Evolutionary conservation across 2,888 invertebrate species (phyloP), one percentile per base, ranked within the genome.

Genomic region (Pristionchus fissidentatus): DNA sequence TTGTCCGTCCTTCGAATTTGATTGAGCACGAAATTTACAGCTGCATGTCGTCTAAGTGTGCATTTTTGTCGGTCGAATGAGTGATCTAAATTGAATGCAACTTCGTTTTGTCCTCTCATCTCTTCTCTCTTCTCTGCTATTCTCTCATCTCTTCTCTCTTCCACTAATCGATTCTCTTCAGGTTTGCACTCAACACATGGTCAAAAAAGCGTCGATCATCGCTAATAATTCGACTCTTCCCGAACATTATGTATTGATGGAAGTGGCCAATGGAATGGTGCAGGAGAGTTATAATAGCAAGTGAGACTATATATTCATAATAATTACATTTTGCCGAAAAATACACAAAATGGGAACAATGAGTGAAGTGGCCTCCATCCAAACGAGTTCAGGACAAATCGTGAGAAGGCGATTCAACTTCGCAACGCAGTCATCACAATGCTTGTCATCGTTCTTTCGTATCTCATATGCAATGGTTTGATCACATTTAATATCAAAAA

Each of bases 391-490:
- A 89, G 89, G 84, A 87, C 87, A 0, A 86, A 87, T 8, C 84
- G 87, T 49, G 84, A 83, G 15, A 89, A 89, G 82, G 83, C 87
- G 8, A 83, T 86, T 3, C 89, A 89, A 84, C 83, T 89, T 5
- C 85, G 89, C 22, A 89, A 89, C 82, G 89, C 89, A 0, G 88
- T 89, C 49, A 87, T 87, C 84, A 89, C 89, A 0, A 89, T 89
- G 89, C 70, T 88, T 70, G 87, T 83, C 3, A 89, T 89, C 75
- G 89, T 89, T 19, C 86, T 85, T 38, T 87, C 88, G 0, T 89
- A 89, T 84, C 83, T 89, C 62, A 84, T 89, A 3, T 89, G 89
- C 73, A 89, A 89, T 60, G 87, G 88, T 55, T 2, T n/a, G 70
- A 43, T 1, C 26, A 80, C n/a, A 70, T 41, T 41, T 13, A 35